Evolutionary conservation across 2,113 vertebrate genomes (phyloP), one percentile per base, ranked within the genome.

Genomic region (Campylomormyrus numenius): DNA sequence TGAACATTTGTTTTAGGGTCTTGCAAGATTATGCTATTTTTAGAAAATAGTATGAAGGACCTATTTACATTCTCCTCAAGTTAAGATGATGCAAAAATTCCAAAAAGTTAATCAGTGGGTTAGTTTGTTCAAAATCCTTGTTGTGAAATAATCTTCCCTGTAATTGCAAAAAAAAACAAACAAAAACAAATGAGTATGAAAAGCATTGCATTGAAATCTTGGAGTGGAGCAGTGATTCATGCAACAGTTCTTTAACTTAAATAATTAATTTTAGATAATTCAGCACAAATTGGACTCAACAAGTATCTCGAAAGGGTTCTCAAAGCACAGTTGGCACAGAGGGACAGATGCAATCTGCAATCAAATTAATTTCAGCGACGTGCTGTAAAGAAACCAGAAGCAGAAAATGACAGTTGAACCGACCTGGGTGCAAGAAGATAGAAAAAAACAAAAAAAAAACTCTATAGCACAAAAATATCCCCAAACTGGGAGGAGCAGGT

Each of bases 401-500:
- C 35, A 89, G 56, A 93, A 92, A 90, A 11, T 74, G 92, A 86
- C 89, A n/a, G 95, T 95, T 96, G 90, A 95, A 92, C 86, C 2
- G 62, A 89, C 84, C 42, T 42, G 89, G 42, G n/a, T 90, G 53
- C 70, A 90, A 80, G 15, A 19, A 19, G 62, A 89, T 80, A 87
- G 31, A 48, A 87, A 21, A 83, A 45, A 62, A 83, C 8, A 50
- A 13, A 1, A 0, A 1, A 5, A 35, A 0, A 3, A 88, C 48
- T 70, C 88, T 89, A 52, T 11, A 89, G 49, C 87, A 80, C 90
- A 90, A 24, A 84, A 88, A 21, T 90, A 85, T 89, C 91, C 94
- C 94, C 92, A 93, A 95, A 94, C 94, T 93, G 94, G 92, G 94
- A 89, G 35, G 31, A 91, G 84, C 92, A 94, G 93, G 89, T 95